Conservation (phyloP, 1,140 invertebrate species). For the Lutraria rhynchaena region DNA sequence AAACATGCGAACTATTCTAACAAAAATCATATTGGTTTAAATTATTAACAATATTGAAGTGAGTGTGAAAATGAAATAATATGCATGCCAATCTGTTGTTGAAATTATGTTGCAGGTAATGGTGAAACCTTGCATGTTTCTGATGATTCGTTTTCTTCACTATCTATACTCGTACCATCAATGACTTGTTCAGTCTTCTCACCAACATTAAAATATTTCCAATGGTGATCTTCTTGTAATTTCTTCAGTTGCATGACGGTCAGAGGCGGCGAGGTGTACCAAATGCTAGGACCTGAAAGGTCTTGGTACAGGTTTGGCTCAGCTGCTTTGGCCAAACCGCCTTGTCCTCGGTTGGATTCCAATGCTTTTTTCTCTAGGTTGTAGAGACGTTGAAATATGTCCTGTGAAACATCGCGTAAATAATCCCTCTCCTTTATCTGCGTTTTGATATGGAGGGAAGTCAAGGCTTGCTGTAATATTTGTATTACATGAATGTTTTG, state of each 20-base stretch:
- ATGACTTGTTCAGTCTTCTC: too few species aligned
- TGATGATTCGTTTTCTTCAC: too few species aligned
- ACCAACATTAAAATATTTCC: not conserved
- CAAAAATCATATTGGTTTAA: too few species aligned
- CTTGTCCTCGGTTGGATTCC: conserved; percentile 14
- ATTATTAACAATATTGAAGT: too few species aligned
- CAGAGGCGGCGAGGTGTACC: conserved; percentile 32
- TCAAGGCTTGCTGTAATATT: conserved; percentile 20
- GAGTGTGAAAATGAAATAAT: too few species aligned
- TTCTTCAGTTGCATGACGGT: conserved; percentile 3
- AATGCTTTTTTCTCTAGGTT: conserved; percentile 24
- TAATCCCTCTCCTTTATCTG: conserved; percentile 24
- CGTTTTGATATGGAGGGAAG: not conserved
- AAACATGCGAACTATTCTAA: too few species aligned
- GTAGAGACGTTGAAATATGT: conserved; percentile 1
- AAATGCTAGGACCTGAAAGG: conserved; percentile 11
- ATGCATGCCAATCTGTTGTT: too few species aligned
- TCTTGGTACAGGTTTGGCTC: conserved; percentile 40
- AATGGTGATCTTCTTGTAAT: conserved; percentile 8
- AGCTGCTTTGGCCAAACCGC: not conserved
- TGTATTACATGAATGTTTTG: too few species aligned
- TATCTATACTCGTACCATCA: too few species aligned
- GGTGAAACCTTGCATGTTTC: too few species aligned
- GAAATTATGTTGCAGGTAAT: too few species aligned
- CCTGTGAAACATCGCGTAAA: conserved; percentile 1